A percentile compares a stretch with the other conserved stretches of the same genome.
Evolutionary conservation across 2,113 vertebrate genomes (phyloP).

Genomic region (Amia ocellicauda): DNA sequence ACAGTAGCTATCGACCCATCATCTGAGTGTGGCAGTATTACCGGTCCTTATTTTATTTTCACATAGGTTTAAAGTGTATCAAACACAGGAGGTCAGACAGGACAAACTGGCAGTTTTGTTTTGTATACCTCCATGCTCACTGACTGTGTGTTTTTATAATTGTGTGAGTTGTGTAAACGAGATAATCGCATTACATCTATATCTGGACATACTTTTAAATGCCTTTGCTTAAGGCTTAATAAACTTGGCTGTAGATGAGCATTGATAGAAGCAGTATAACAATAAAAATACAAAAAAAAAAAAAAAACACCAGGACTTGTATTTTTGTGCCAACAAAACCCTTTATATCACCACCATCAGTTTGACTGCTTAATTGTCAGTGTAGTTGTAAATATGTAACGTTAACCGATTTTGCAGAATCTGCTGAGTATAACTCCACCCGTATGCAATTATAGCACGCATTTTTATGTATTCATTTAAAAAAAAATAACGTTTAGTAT

Average conservation of each 20-base stretch:
- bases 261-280: neutral
- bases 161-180: constrained; percentile 56
- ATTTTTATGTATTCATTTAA: no score
- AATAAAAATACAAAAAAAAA: no score
- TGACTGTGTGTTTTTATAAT: constrained; percentile 38
- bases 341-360: no score
- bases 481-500: no score
- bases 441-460: no score
- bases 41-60: constrained; percentile 13
- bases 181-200: constrained; percentile 35
- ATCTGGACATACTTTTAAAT: constrained; percentile 23
- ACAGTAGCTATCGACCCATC: constrained; percentile 14
- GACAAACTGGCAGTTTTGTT: constrained; percentile 28
- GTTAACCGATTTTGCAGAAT: no score
- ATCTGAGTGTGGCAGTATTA: neutral
- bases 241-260: neutral
- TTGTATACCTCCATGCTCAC: constrained; percentile 32
- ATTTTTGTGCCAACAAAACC: no score
- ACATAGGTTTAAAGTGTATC: constrained; percentile 22
- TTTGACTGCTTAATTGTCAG: no score
- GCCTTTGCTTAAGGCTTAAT: constrained; percentile 15
- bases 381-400: no score
- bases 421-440: no score
- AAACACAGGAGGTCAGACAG: constrained; percentile 18
- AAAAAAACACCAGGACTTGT: no score